These are phyloP conservation scores for Picus viridis DNA, from an alignment of 2,797 vertebrate species.

Conservation along the genomic window DNA sequence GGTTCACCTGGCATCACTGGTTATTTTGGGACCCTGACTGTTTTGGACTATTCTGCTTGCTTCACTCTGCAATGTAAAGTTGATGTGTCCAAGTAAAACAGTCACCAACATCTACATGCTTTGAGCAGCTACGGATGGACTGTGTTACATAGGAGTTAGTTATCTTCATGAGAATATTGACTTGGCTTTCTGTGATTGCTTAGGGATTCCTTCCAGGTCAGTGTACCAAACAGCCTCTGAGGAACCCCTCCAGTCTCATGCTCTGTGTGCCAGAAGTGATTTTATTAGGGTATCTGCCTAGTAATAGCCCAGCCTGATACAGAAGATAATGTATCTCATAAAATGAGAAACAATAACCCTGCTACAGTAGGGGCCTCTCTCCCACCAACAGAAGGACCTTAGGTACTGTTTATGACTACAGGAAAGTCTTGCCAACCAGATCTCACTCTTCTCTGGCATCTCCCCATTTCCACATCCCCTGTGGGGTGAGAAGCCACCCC, in stretches of 20 bases:
- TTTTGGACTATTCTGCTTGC: background rate
- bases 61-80: background rate
- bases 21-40: background rate
- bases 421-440: background rate
- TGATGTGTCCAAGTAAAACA: background rate
- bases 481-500: background rate
- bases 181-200: background rate
- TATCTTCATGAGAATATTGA: background rate
- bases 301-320: background rate
- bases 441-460: background rate
- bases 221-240: background rate
- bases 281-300: background rate
- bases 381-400: background rate
- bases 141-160: background rate
- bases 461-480: background rate
- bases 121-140: background rate
- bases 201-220: background rate
- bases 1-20: background rate
- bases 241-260: background rate
- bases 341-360: background rate
- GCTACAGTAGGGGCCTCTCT: background rate
- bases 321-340: background rate
- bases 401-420: background rate
- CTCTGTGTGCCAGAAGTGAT: background rate
- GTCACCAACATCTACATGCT: background rate